Percentiles rank a stretch among this genome's conserved stretches.
phyloP scores from a whole-genome alignment of 92 coral and sea anemone species.

The Palythoa grandiflora region DNA sequence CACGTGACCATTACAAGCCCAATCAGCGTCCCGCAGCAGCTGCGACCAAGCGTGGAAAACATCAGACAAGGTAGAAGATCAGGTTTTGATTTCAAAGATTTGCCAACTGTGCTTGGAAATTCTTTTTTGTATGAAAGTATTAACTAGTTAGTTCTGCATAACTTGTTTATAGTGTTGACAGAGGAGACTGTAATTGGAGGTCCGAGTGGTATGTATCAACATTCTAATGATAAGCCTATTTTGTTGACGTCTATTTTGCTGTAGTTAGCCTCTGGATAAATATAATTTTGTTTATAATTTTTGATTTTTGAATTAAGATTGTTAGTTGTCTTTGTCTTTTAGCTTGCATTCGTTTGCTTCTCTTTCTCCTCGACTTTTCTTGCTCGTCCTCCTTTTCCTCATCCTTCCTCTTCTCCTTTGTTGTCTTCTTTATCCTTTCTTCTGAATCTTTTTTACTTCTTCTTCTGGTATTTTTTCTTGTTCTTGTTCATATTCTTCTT shows the following conservation, averaged over 20 bases:
- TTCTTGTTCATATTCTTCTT: neutral
- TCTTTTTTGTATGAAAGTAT: neutral
- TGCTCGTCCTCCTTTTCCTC: neutral
- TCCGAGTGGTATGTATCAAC: constrained; percentile 18
- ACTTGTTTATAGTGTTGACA: constrained; percentile 5
- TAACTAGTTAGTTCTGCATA: neutral
- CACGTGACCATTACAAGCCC: constrained; percentile 64
- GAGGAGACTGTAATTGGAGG: neutral
- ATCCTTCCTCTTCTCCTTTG: too few relatives aligned
- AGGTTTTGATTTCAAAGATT: neutral
- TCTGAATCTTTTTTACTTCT: neutral
- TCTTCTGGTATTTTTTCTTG: neutral
- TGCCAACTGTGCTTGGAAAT: neutral
- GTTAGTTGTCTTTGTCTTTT: neutral
- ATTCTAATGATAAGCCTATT: too few relatives aligned
- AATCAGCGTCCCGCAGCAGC: constrained; percentile 47
- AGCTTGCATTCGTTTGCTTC: neutral
- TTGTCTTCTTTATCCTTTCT: neutral
- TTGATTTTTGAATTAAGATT: neutral
- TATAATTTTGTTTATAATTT: too few relatives aligned
- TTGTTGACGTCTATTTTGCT: too few relatives aligned
- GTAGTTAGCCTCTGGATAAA: too few relatives aligned
- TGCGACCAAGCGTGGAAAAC: constrained; percentile 72
- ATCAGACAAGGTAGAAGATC: constrained; percentile 76
- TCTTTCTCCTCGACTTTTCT: neutral